Evolutionary conservation across 2,888 invertebrate genomes (phyloP), one percentile per base, ranked within the genome.

Genomic region (Drosophila helvetica): DNA sequence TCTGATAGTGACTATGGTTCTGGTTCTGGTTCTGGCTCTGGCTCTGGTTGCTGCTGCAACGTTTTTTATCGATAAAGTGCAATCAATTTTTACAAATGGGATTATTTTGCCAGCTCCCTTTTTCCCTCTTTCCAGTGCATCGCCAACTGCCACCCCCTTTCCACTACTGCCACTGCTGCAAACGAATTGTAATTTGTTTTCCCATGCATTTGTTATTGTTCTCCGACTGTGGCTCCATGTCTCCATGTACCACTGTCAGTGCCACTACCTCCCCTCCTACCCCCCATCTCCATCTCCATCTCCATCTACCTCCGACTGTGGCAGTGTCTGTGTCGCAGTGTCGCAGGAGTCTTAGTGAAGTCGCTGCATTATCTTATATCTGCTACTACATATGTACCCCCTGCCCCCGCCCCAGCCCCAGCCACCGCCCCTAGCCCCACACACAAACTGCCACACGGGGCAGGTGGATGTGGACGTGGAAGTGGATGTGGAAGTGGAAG

Each of bases 71-170:
- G 86, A 79, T 86, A 86, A 80, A 88, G 84, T 88, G 85, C 85
- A 88, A 86, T 86, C 85, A 86, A 86, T 86, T 86, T 86, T 88
- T 83, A 88, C 85, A 86, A 86, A 86, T 86, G 88, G 85, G 85
- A 86, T 86, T 86, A 86, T 86, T 88, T 88, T 88, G 67, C 77
- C 72, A 64, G 50, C 62, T 68, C 52, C 70, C 57, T 63, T 60
- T 56, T 52, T 48, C 42, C 38, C 53, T 10, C 47, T 15, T 27
- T 25, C 38, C 53, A 22, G n/a, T n/a, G n/a, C 19, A 2, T 4
- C 22, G 22, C 19, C 53, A 15, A 15, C 53, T n/a, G 15, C 12
- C 22, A 19, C 38, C 25, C 10, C 25, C 48, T 17, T 6, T 42
- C 15, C 19, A 22, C n/a, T 22, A 7, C 30, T 53, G 19, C 19